A percentile compares a stretch with the other conserved stretches of the same genome.
Conservation (phyloP, 2,888 invertebrate genomes). For the Dicyrtomina minuta region DNA sequence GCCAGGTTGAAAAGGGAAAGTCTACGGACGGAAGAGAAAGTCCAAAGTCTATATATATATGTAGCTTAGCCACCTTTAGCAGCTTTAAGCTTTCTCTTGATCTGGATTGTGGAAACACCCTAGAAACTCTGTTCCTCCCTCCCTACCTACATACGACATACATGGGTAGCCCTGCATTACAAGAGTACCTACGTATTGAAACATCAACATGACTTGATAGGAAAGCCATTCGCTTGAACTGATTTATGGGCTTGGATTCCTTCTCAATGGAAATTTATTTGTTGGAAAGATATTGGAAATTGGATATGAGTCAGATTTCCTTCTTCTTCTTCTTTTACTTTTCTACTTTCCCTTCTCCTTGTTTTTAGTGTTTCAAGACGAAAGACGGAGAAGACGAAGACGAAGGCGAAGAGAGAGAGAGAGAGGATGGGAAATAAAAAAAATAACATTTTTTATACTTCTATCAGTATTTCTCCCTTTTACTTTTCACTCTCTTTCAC, state of each 20-base stretch:
- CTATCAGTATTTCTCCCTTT: neutral
- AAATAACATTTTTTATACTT: slow-evolving; percentile 4
- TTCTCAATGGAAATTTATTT: slow-evolving; percentile 45
- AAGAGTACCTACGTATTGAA: slow-evolving; percentile 27
- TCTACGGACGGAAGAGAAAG: slow-evolving; percentile 1
- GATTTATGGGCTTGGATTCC: slow-evolving; percentile 42
- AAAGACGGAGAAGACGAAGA: neutral
- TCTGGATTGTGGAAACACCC: too few species aligned
- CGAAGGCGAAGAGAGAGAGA: neutral
- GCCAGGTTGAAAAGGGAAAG: neutral
- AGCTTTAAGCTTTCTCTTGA: too few species aligned
- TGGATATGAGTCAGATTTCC: slow-evolving; percentile 42
- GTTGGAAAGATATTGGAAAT: slow-evolving; percentile 45
- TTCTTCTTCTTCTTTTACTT: slow-evolving; percentile 28
- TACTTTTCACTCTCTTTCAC: neutral
- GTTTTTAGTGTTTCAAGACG: neutral
- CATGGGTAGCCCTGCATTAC: too few species aligned
- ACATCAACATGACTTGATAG: slow-evolving; percentile 43
- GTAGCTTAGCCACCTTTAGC: neutral
- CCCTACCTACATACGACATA: too few species aligned
- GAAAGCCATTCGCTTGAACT: slow-evolving; percentile 38
- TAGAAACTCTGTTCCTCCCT: too few species aligned
- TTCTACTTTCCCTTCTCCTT: neutral
- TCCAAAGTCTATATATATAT: neutral
- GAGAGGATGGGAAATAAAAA: neutral